Evolutionary conservation across 2,888 invertebrate genomes (phyloP).

Genomic region (Eristalinus sepulchralis): DNA sequence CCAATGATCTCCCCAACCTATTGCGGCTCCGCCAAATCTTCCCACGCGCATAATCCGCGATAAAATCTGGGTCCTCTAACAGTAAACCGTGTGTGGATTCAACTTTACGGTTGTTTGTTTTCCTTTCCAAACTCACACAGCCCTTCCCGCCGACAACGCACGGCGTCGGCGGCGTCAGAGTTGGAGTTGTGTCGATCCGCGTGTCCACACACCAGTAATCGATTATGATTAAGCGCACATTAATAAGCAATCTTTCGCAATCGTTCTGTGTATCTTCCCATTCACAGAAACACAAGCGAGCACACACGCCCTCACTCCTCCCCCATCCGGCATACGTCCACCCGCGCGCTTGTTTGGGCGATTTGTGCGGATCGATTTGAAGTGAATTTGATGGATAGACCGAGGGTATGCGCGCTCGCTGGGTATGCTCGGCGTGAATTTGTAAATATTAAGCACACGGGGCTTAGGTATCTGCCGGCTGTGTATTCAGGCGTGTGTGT

Average conservation of each 20-base stretch:
- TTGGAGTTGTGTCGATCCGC: neutral
- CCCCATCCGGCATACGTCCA: neutral
- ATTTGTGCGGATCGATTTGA: conserved; percentile 43
- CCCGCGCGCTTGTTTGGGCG: conserved; percentile 20
- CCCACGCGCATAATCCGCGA: neutral
- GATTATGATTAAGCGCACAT: conserved; percentile 55
- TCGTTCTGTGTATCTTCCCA: neutral
- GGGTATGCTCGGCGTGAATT: conserved; percentile 54
- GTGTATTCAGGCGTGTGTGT: conserved; percentile 36
- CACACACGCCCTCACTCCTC: neutral
- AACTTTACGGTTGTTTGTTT: conserved; percentile 5
- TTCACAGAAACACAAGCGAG: neutral
- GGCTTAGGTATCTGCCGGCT: conserved; percentile 27
- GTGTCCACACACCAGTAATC: conserved; percentile 24
- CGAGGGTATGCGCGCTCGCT: neutral
- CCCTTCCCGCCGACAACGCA: neutral
- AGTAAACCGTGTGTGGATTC: conserved; percentile 6
- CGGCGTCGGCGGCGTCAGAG: too few species aligned
- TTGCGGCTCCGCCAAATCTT: conserved; percentile 5
- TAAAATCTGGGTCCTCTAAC: conserved; percentile 1
- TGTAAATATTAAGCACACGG: conserved; percentile 45
- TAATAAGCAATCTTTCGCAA: conserved; percentile 37
- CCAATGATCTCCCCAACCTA: neutral
- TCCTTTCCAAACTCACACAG: neutral
- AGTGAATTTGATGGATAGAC: conserved; percentile 42